phyloP scores from a whole-genome alignment of 2,888 invertebrate genomes.

The Drosophila borborema region DNA sequence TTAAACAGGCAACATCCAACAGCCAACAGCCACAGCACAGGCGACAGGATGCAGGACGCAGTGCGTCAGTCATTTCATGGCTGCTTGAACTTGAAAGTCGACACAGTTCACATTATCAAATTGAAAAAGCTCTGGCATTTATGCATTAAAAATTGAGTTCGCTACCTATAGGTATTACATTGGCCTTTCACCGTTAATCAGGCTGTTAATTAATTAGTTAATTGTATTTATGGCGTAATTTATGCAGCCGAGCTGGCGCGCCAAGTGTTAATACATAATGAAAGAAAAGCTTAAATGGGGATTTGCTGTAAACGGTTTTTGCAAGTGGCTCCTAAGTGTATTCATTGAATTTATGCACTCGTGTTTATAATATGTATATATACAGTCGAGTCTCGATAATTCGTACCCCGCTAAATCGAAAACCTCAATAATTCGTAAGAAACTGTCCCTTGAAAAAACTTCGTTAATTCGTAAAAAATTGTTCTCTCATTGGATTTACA shows the following conservation, averaged over 20 bases:
- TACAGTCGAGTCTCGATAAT: no score
- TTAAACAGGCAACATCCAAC: not conserved
- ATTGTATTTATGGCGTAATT: constrained; percentile 64
- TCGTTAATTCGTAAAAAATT: no score
- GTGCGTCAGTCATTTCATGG: constrained; percentile 63
- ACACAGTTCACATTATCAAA: constrained; percentile 63
- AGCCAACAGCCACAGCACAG: not conserved
- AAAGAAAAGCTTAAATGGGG: constrained; percentile 61
- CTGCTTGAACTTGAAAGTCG: constrained; percentile 68
- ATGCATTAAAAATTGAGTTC: constrained; percentile 64
- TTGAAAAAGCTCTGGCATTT: constrained; percentile 53
- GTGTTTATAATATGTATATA: not conserved
- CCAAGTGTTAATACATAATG: constrained; percentile 62
- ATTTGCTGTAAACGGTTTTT: constrained; percentile 41
- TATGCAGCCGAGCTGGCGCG: constrained; percentile 28
- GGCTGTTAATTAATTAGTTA: constrained; percentile 72
- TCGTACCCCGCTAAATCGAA: no score
- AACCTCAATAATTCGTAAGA: no score
- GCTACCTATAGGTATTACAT: constrained; percentile 18
- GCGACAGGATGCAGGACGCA: constrained; percentile 8
- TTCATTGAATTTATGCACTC: constrained; percentile 25
- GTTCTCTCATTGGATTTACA: no score
- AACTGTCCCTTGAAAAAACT: no score
- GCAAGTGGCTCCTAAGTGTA: constrained; percentile 35
- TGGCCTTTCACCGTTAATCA: constrained; percentile 50